Conservation (phyloP, 2,888 invertebrate species). For the Idaea straminata region DNA sequence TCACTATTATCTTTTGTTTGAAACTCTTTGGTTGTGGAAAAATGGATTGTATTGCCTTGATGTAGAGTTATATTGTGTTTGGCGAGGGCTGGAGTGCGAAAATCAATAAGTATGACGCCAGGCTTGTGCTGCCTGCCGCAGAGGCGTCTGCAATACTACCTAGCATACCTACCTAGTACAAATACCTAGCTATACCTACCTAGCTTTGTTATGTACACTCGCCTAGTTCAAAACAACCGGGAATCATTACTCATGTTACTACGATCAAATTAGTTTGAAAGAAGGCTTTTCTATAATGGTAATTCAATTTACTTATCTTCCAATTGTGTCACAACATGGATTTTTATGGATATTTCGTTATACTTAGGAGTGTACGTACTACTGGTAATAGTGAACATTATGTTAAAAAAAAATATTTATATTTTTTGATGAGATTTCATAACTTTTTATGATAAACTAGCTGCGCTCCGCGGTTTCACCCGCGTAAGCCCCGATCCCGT, state of each 20-base stretch:
- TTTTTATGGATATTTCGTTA: neutral
- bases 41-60: conserved; percentile 23
- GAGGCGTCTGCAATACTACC: conserved; percentile 24
- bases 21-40: conserved; percentile 18
- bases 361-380: no score
- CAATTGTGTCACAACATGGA: neutral
- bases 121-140: conserved; percentile 24
- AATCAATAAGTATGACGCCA: conserved; percentile 49
- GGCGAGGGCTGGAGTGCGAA: conserved; percentile 44
- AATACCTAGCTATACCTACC: conserved; percentile 5
- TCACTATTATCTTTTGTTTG: conserved; percentile 57
- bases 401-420: no score
- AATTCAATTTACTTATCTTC: neutral
- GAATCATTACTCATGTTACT: neutral
- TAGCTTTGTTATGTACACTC: neutral
- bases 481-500: no score
- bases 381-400: no score
- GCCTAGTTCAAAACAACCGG: neutral
- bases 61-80: conserved; percentile 23
- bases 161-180: conserved; percentile 4
- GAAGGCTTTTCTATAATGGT: neutral
- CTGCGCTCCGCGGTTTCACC: no score
- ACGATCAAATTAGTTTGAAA: neutral
- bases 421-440: no score
- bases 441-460: no score